Conservation (phyloP, 2,888 invertebrate species). For the Actias luna region DNA sequence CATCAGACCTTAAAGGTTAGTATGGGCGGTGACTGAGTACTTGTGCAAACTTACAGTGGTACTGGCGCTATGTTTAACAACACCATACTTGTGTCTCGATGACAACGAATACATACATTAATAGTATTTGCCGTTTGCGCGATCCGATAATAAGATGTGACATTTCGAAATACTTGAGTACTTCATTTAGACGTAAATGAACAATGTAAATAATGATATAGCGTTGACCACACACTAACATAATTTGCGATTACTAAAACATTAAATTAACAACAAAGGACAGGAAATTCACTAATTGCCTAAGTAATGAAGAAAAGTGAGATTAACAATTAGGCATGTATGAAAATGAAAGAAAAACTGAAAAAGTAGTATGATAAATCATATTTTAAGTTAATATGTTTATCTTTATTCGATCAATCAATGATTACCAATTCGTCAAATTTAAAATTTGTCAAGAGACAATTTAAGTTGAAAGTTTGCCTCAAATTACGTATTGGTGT, state of each 20-base stretch:
- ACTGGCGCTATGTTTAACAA: conserved; percentile 31
- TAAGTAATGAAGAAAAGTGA: not conserved
- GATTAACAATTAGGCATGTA: not conserved
- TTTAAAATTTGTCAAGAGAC: too few relatives aligned
- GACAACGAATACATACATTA: conserved; percentile 44
- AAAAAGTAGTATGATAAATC: not conserved
- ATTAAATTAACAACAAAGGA: not conserved
- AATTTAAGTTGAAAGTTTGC: too few relatives aligned
- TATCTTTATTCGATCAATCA: too few relatives aligned
- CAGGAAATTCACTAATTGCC: not conserved
- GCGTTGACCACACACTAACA: not conserved
- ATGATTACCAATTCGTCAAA: too few relatives aligned
- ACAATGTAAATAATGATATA: not conserved
- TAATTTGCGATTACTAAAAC: not conserved
- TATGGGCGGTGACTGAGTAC: conserved; percentile 8
- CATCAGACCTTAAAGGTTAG: conserved; percentile 22
- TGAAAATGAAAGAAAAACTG: not conserved
- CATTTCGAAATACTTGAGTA: conserved; percentile 19
- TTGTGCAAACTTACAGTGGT: conserved; percentile 6
- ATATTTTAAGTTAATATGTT: too few relatives aligned
- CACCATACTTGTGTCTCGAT: conserved; percentile 43
- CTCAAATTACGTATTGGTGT: too few relatives aligned
- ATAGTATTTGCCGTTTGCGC: conserved; percentile 40
- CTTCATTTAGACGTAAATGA: conserved; percentile 1
- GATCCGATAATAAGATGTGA: conserved; percentile 27